Evolutionary conservation across 37 sponge, comb jelly and placozoan species (phyloP), one percentile per base, ranked within the genome.

Genomic region (Crambe crambe): DNA sequence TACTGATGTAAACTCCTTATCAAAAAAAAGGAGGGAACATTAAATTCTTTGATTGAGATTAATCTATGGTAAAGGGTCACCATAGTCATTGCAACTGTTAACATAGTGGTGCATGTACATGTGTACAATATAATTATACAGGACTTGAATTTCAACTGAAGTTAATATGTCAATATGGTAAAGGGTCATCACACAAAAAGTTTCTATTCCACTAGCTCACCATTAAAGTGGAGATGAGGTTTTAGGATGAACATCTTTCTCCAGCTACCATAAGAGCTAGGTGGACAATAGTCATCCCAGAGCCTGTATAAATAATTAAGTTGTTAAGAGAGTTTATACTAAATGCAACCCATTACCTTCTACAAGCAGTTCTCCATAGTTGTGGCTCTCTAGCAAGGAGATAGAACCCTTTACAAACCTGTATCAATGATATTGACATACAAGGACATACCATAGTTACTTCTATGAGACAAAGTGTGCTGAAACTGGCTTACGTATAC

Each of bases 391-490:
- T 80, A 63, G 94, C 79, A 17, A 88, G 68, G 41, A 75, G 20
- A 26, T 86, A 93, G 68, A 89, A 89, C n/a, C 87, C 83, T 83
- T 61, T 81, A 47, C 94, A 93, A n/a, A 89, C 93, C 93, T 93
- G 17, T 22, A 59, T 26, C 62, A 76, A 60, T 35, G 42, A 67
- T 6, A 25, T 40, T 42, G 29, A 34, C 59, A 75, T 58, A 31
- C 15, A 12, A 34, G 20, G 29, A n/a, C 20, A 10, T 23, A 32
- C 37, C 36, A 37, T 37, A 18, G 36, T 32, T 32, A 20, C 8
- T 35, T 68, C 21, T n/a, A n/a, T n/a, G n/a, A n/a, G n/a, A n/a
- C n/a, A n/a, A n/a, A n/a, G n/a, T n/a, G n/a, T n/a, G n/a, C n/a
- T n/a, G n/a, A n/a, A n/a, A n/a, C n/a, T n/a, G n/a, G n/a, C n/a